Percentiles rank a stretch among this genome's conserved stretches.
These are phyloP conservation scores for Syngnathus rostellatus DNA, from an alignment of 2,797 vertebrate genomes.

Conservation along the genomic window DNA sequence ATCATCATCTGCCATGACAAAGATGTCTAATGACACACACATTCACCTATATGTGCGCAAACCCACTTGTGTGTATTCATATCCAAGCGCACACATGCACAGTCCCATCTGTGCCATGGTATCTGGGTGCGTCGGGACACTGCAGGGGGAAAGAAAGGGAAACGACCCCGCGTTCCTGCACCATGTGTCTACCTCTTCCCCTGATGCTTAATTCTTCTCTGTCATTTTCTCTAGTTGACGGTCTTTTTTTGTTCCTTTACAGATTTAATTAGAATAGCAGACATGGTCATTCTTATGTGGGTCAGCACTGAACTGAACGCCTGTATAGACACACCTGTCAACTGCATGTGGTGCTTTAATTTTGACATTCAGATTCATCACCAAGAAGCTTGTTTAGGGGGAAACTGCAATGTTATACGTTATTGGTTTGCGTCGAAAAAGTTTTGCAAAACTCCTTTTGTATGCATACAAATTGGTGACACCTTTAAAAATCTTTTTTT, in stretches of 20 bases:
- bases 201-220: conserved; percentile 27
- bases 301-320: background rate
- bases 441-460: background rate
- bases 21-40: conserved; percentile 75
- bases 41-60: conserved; percentile 26
- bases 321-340: background rate
- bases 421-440: no score
- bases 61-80: background rate
- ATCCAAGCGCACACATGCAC: conserved; percentile 19
- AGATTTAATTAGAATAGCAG: background rate
- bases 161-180: conserved; percentile 67
- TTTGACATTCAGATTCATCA: background rate
- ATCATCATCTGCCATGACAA: conserved; percentile 76
- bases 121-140: conserved; percentile 65
- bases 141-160: conserved; percentile 59
- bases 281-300: background rate
- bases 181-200: conserved; percentile 52
- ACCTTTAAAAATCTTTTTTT: no score
- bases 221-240: conserved; percentile 11
- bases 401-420: no score
- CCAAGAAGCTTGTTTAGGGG: no score
- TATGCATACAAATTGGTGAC: background rate
- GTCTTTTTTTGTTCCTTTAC: background rate
- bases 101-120: conserved; percentile 73
- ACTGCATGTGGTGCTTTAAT: background rate